Conservation (phyloP, 2,797 vertebrate genomes). For the Schizopygopsis pylzovi region DNA sequence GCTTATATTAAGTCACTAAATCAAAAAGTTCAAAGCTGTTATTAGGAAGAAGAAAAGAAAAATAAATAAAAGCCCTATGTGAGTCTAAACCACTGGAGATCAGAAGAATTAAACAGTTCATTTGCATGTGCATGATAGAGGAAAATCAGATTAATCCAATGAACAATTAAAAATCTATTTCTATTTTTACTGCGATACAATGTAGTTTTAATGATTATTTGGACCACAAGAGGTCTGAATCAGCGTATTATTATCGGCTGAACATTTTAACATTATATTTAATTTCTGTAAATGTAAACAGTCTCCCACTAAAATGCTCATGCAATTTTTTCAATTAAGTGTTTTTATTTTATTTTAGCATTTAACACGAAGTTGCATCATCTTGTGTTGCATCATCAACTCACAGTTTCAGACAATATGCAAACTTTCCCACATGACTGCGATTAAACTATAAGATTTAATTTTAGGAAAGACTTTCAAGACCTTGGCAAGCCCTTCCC, state of each 20-base stretch:
- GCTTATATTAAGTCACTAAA: constrained; percentile 20
- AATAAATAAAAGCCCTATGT: constrained; percentile 1
- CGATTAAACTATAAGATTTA: neutral
- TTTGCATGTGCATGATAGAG: neutral
- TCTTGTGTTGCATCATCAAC: neutral
- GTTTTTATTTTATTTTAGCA: neutral
- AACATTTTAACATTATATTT: too few species aligned
- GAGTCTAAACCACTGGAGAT: constrained; percentile 30
- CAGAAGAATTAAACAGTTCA: constrained; percentile 30
- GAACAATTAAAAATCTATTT: constrained; percentile 5
- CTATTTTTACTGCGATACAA: neutral
- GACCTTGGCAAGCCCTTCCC: neutral
- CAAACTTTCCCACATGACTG: neutral
- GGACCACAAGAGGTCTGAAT: constrained; percentile 2
- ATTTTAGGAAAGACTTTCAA: neutral
- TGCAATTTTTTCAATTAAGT: neutral
- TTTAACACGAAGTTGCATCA: neutral
- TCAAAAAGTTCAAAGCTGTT: neutral
- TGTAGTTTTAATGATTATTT: constrained; percentile 29
- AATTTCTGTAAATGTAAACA: neutral
- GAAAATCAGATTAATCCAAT: constrained; percentile 6
- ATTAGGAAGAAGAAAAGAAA: neutral
- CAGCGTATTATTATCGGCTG: neutral
- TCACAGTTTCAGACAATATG: neutral
- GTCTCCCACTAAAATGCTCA: neutral